Conservation (phyloP, 2,888 invertebrate genomes). For the Chironomus tentans region DNA sequence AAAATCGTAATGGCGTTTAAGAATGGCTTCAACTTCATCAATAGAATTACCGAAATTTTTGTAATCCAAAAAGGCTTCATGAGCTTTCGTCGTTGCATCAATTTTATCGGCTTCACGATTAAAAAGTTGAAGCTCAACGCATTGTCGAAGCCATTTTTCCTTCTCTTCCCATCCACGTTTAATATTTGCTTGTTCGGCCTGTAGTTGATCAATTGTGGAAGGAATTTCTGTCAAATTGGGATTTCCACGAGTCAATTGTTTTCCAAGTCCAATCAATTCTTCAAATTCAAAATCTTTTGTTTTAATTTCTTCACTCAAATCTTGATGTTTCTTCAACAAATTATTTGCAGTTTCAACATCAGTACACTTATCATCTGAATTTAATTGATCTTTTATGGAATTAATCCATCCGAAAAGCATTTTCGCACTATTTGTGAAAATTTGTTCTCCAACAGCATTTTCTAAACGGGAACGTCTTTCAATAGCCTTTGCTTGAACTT, state of each 20-base stretch:
- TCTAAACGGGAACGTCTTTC: slow-evolving; percentile 77
- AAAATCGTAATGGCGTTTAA: slow-evolving; percentile 89
- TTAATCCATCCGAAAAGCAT: slow-evolving; percentile 75
- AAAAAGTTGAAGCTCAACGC: slow-evolving; percentile 81
- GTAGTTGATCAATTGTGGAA: slow-evolving; percentile 61
- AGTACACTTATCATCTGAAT: slow-evolving; percentile 68
- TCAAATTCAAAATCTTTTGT: slow-evolving; percentile 84
- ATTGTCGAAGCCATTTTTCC: slow-evolving; percentile 75
- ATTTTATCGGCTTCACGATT: slow-evolving; percentile 95
- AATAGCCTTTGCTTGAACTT: slow-evolving; percentile 74
- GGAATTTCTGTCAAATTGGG: slow-evolving; percentile 66
- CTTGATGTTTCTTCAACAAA: slow-evolving; percentile 80
- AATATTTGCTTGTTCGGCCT: slow-evolving; percentile 66
- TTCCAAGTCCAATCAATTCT: slow-evolving; percentile 71
- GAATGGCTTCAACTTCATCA: slow-evolving; percentile 83
- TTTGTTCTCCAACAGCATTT: slow-evolving; percentile 91
- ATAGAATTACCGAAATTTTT: slow-evolving; percentile 76
- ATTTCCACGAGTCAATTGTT: slow-evolving; percentile 63
- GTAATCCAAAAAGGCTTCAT: slow-evolving; percentile 87
- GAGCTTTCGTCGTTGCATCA: slow-evolving; percentile 88
- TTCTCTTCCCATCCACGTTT: slow-evolving; percentile 76
- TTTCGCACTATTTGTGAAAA: slow-evolving; percentile 77
- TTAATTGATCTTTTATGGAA: slow-evolving; percentile 66
- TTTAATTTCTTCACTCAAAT: slow-evolving; percentile 81
- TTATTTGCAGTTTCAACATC: slow-evolving; percentile 91